Conservation (phyloP, 2,797 vertebrate genomes). For the Acanthis flammea region DNA sequence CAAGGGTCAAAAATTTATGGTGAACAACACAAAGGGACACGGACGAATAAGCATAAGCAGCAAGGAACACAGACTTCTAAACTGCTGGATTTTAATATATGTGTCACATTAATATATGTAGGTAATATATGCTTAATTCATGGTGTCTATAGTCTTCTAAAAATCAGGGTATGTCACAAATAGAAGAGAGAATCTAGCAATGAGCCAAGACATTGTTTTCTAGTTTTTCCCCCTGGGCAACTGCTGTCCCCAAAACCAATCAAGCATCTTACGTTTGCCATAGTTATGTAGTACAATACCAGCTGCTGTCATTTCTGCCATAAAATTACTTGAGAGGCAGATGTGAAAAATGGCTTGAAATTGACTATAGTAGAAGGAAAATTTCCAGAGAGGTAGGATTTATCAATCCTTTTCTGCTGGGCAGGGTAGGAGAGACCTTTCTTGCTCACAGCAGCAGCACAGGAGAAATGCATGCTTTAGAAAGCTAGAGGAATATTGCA, state of each 20-base stretch:
- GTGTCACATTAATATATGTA: background rate
- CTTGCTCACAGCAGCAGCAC: background rate
- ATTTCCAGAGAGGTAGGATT: background rate
- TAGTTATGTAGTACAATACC: background rate
- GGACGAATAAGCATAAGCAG: background rate
- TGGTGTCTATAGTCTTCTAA: background rate
- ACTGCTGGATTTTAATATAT: background rate
- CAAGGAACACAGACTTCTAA: background rate
- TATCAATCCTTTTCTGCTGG: background rate
- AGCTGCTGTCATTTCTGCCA: background rate
- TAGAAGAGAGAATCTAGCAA: background rate
- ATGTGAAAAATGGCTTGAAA: background rate
- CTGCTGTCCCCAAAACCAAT: background rate
- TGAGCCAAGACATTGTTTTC: background rate
- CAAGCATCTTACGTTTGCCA: background rate
- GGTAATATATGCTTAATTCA: background rate
- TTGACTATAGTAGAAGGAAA: background rate
- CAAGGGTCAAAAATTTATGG: background rate
- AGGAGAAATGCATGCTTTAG: background rate
- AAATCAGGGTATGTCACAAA: background rate
- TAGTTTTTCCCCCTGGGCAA: background rate
- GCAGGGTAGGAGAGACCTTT: background rate
- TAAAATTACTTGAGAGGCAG: background rate
- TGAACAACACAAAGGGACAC: background rate
- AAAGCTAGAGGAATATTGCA: background rate